These are phyloP conservation scores for Orchesella cincta DNA, from an alignment of 1,140 invertebrate species.

Conservation along the genomic window DNA sequence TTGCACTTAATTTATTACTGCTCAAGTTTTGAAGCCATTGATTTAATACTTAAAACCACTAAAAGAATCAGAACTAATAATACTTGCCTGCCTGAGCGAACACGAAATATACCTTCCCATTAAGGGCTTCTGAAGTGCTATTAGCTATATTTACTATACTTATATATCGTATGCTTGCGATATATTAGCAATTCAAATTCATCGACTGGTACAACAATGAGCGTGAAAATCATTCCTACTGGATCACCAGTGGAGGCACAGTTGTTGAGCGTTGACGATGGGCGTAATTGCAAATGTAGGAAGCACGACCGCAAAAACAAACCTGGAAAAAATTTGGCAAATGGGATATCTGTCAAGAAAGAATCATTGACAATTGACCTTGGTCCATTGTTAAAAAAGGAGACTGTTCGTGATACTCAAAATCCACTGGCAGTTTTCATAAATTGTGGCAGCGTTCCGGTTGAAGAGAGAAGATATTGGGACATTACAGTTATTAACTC, in stretches of 20 bases:
- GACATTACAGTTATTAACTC: neutral
- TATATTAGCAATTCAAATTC: too few relatives aligned
- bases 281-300: neutral
- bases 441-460: neutral
- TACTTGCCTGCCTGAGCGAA: too few relatives aligned
- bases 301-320: neutral
- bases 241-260: neutral
- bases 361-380: neutral
- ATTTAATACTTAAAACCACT: too few relatives aligned
- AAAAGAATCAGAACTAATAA: too few relatives aligned
- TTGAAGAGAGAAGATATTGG: neutral
- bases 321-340: neutral
- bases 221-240: slow-evolving; percentile 1
- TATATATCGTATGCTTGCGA: too few relatives aligned
- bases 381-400: neutral
- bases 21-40: too few relatives aligned
- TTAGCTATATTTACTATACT: too few relatives aligned
- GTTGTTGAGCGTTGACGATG: neutral
- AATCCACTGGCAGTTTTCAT: neutral
- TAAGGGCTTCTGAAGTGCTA: too few relatives aligned
- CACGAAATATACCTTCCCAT: too few relatives aligned
- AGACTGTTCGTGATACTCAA: neutral
- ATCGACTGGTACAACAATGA: too few relatives aligned
- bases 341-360: neutral
- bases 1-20: too few relatives aligned